These are phyloP conservation scores for Nasonovia ribisnigri DNA, from an alignment of 2,888 invertebrate species.

Conservation along the genomic window DNA sequence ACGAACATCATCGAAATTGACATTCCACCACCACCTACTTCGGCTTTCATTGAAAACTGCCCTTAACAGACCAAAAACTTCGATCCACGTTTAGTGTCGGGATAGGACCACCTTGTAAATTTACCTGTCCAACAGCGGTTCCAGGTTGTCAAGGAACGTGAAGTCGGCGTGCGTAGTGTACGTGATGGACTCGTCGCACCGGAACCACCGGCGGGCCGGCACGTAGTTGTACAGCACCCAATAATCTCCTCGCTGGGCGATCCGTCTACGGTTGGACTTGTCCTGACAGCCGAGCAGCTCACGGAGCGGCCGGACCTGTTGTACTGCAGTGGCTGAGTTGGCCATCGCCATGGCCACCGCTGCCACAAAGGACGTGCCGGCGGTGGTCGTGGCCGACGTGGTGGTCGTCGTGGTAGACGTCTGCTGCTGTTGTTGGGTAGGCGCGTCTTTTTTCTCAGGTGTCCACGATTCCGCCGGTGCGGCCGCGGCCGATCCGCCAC, in stretches of 20 bases:
- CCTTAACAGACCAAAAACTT: too few species aligned
- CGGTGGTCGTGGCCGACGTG: conserved; percentile 66
- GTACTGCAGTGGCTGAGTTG: neutral
- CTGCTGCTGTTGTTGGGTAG: conserved; percentile 42
- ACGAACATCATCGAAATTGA: too few species aligned
- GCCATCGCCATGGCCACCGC: conserved; percentile 43
- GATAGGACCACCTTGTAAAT: conserved; percentile 69
- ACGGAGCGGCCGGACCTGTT: conserved; percentile 70
- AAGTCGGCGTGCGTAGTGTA: conserved; percentile 94
- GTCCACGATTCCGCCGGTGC: conserved; percentile 51
- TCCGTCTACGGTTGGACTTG: conserved; percentile 75
- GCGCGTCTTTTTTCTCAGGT: conserved; percentile 55
- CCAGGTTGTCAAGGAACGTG: conserved; percentile 90
- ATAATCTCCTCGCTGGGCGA: conserved; percentile 82
- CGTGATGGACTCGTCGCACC: conserved; percentile 87
- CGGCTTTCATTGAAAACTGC: too few species aligned
- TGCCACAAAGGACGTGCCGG: conserved; percentile 65
- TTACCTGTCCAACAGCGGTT: conserved; percentile 83
- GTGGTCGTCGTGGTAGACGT: conserved; percentile 64
- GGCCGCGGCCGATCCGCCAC: conserved; percentile 15
- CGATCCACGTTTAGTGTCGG: too few species aligned
- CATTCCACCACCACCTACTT: too few species aligned
- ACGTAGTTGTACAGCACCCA: conserved; percentile 93
- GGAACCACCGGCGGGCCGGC: conserved; percentile 74
- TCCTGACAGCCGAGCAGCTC: conserved; percentile 77